A percentile compares a stretch with the other conserved stretches of the same genome.
Conservation (phyloP, 2,797 vertebrate genomes). For the Sphenopsis melanotis region DNA sequence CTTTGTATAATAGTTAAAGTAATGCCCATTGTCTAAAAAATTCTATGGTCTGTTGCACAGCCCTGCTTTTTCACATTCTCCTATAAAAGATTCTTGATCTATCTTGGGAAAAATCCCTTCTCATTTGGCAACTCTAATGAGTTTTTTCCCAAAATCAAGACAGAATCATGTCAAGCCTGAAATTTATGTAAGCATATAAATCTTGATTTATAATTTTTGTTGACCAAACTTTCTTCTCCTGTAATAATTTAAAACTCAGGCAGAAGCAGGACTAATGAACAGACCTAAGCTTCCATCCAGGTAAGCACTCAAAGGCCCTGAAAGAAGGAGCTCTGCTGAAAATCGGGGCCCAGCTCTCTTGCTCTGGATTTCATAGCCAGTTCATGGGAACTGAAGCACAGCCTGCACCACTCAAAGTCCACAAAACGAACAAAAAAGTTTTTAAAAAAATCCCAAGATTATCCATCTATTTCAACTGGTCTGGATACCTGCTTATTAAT, state of each 20-base stretch:
- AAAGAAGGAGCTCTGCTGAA: not conserved
- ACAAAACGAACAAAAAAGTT: not conserved
- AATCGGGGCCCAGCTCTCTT: fast-evolving
- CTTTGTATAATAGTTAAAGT: not conserved
- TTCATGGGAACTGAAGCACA: not conserved
- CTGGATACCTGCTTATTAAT: not conserved
- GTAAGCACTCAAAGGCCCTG: not conserved
- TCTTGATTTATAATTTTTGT: not conserved
- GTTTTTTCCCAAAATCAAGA: not conserved
- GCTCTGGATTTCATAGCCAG: not conserved
- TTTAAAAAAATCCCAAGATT: not conserved
- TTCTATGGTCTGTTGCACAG: not conserved
- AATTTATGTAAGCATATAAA: not conserved
- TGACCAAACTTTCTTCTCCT: not conserved
- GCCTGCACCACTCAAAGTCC: not conserved
- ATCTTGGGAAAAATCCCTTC: not conserved
- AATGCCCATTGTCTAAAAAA: not conserved
- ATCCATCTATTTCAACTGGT: not conserved
- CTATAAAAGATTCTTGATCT: not conserved
- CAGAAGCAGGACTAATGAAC: not conserved
- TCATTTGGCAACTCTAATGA: not conserved
- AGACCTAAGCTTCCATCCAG: not conserved
- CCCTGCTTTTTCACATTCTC: not conserved
- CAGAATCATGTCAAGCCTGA: not conserved
- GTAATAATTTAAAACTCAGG: not conserved